Conservation (phyloP, 2,888 invertebrate species). For the Scaptomyza tumidula region DNA sequence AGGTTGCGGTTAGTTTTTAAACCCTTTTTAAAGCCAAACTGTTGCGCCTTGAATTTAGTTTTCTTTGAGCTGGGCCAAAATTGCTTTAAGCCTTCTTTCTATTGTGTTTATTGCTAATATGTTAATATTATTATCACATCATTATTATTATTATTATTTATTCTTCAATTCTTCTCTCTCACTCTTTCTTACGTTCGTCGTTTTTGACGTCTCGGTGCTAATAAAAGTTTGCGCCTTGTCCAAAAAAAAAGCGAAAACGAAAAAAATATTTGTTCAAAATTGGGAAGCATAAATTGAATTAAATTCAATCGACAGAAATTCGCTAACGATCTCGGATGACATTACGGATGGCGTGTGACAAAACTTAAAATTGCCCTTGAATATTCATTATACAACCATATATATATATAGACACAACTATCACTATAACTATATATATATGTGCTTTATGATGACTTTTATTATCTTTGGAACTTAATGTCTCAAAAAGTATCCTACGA, state of each 20-base stretch:
- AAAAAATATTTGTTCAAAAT: slow-evolving; percentile 12
- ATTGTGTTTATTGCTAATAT: background rate
- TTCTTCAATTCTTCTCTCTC: no score
- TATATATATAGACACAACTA: background rate
- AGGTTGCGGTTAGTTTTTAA: background rate
- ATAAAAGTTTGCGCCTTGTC: slow-evolving; percentile 56
- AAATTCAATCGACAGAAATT: slow-evolving; percentile 46
- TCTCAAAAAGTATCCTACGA: no score
- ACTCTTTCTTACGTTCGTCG: no score
- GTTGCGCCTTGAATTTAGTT: background rate
- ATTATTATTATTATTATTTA: background rate
- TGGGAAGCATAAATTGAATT: slow-evolving; percentile 34
- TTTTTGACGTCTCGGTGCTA: slow-evolving; percentile 61
- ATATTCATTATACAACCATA: slow-evolving; percentile 1
- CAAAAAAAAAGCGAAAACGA: slow-evolving; percentile 43
- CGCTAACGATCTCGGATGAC: slow-evolving; percentile 29
- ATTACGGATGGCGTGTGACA: background rate
- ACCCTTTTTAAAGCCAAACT: background rate
- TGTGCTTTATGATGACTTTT: no score
- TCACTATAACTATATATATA: no score
- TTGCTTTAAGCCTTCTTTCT: background rate
- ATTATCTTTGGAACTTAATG: no score
- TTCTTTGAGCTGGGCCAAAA: background rate
- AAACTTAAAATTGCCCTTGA: slow-evolving; percentile 27
- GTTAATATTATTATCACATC: background rate